Percentiles rank a stretch among this genome's conserved stretches.
Evolutionary conservation across 2,113 vertebrate genomes (phyloP).

Genomic region (Xiphorhynchus elegans): DNA sequence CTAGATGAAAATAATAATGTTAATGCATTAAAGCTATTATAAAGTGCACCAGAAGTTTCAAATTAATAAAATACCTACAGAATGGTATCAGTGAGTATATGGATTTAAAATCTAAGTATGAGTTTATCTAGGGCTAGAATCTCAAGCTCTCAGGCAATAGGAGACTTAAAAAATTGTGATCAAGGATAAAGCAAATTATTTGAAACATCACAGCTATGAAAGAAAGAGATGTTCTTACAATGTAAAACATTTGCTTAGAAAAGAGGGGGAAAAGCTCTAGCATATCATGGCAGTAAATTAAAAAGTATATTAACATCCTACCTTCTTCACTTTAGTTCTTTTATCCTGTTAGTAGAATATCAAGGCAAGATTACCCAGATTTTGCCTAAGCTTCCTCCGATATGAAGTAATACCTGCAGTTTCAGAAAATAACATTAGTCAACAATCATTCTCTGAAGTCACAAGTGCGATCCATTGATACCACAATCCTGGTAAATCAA

Average conservation of each 20-base stretch:
- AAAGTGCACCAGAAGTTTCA: neutral
- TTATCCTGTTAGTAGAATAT: neutral
- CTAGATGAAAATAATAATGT: neutral
- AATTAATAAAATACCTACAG: neutral
- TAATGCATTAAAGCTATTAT: neutral
- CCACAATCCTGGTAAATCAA: neutral
- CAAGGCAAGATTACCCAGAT: neutral
- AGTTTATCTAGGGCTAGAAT: neutral
- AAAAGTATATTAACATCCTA: neutral
- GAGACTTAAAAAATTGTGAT: neutral
- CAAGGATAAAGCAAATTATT: neutral
- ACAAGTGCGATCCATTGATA: neutral
- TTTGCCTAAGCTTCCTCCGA: neutral
- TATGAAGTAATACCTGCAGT: neutral
- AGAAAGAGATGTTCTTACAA: neutral
- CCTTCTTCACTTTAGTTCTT: neutral
- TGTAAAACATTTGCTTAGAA: neutral
- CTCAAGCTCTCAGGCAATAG: neutral
- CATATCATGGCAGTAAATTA: neutral
- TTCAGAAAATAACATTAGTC: neutral
- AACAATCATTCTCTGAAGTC: neutral
- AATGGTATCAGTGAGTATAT: neutral
- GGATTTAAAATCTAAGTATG: neutral
- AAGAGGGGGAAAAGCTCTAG: neutral
- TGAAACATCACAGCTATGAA: neutral